A percentile compares a stretch with the other conserved stretches of the same genome.
phyloP scores from a whole-genome alignment of 2,797 vertebrate species.

The Gouania willdenowi region DNA sequence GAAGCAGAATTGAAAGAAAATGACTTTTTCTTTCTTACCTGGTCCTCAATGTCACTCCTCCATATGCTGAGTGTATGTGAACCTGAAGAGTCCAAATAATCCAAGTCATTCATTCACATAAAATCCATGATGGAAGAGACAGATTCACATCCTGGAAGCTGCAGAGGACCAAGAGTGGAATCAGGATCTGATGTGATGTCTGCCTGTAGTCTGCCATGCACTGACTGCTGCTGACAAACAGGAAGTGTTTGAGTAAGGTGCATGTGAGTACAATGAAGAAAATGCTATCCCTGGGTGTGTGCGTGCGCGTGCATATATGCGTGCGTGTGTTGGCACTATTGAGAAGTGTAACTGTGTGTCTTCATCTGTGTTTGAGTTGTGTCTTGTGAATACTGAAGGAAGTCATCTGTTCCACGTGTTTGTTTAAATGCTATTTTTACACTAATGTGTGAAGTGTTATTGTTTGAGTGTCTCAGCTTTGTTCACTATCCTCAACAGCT shows the following conservation, averaged over 20 bases:
- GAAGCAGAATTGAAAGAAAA: too few species aligned
- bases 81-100: constrained; percentile 12
- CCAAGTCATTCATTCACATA: constrained; percentile 48
- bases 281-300: constrained; percentile 11
- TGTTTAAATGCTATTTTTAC: constrained; percentile 47
- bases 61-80: constrained; percentile 20
- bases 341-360: constrained; percentile 7
- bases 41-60: constrained; percentile 38
- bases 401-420: constrained; percentile 51
- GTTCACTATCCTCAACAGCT: too few species aligned
- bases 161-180: constrained; percentile 6
- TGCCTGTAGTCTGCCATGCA: constrained; percentile 3
- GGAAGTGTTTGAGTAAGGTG: constrained; percentile 66
- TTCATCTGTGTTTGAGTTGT: constrained; percentile 15
- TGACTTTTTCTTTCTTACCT: too few species aligned
- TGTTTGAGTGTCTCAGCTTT: constrained; percentile 30
- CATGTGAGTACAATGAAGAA: constrained; percentile 60
- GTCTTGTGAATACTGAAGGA: constrained; percentile 50
- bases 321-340: background rate
- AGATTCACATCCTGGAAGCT: constrained; percentile 63
- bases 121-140: constrained; percentile 13
- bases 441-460: constrained; percentile 12
- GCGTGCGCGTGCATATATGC: constrained; percentile 2
- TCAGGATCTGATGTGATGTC: constrained; percentile 1
- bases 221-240: constrained; percentile 47